Evolutionary conservation across 1,140 invertebrate genomes (phyloP).

Genomic region (Orius laevigatus): DNA sequence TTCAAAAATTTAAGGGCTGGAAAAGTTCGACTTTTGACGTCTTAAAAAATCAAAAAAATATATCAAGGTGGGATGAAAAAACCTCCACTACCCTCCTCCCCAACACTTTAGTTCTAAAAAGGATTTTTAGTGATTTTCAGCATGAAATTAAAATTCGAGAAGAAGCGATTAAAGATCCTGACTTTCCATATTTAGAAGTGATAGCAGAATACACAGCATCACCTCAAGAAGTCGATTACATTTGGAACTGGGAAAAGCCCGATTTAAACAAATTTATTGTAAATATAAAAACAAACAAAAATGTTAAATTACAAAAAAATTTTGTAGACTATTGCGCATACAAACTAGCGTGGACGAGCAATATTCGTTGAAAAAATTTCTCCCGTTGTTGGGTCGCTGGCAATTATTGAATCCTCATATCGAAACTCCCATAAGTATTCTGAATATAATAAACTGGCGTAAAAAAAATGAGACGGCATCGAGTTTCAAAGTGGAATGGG

Average conservation of each 20-base stretch:
- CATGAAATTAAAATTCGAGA: conserved; percentile 50
- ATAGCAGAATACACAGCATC: conserved; percentile 46
- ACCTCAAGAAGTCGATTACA: conserved; percentile 21
- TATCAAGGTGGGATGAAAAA: background rate
- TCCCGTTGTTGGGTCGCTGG: conserved; percentile 59
- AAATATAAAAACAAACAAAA: conserved; percentile 25
- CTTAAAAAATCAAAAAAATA: background rate
- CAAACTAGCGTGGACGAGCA: conserved; percentile 51
- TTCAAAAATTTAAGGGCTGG: conserved; percentile 36
- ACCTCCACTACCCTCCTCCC: conserved; percentile 11
- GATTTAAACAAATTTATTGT: conserved; percentile 50
- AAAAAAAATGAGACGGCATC: too few species aligned
- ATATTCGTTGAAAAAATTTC: conserved; percentile 59
- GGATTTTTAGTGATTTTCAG: conserved; percentile 26
- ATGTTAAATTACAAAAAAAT: conserved; percentile 18
- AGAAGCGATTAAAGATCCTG: conserved; percentile 42
- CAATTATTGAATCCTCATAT: conserved; percentile 31
- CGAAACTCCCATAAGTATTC: background rate
- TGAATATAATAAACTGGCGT: background rate
- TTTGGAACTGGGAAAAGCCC: conserved; percentile 45
- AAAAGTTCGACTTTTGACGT: background rate
- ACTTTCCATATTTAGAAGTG: conserved; percentile 53
- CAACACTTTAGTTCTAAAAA: conserved; percentile 42
- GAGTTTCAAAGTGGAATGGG: too few species aligned
- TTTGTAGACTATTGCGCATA: conserved; percentile 17